Evolutionary conservation across 2,113 vertebrate genomes (phyloP).

Genomic region (Microcebus murinus): DNA sequence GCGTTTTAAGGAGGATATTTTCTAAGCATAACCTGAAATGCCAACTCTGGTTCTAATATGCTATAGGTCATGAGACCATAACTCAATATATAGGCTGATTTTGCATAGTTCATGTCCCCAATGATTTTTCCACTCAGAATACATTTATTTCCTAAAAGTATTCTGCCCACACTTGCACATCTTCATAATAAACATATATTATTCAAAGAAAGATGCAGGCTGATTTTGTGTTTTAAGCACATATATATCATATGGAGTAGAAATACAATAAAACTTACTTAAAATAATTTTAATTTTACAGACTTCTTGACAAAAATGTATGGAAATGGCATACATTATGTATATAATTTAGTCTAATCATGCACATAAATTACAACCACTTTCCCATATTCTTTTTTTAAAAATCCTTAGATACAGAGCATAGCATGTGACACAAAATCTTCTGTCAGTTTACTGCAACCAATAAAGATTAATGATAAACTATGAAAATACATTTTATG

Average conservation of each 20-base stretch:
- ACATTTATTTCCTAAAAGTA: neutral
- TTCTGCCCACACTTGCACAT: neutral
- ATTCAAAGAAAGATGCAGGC: neutral
- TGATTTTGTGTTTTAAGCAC: neutral
- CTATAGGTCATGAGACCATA: neutral
- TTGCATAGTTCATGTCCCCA: neutral
- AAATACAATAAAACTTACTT: neutral
- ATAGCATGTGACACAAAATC: neutral
- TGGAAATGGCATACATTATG: neutral
- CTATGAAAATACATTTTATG: constrained; percentile 18
- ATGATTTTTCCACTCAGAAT: neutral
- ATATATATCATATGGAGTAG: neutral
- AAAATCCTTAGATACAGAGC: neutral
- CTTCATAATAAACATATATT: constrained; percentile 33
- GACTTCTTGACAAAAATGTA: neutral
- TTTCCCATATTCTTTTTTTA: neutral
- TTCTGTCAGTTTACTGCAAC: constrained; percentile 5
- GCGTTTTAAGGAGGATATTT: constrained; percentile 22
- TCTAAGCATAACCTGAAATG: constrained; percentile 22
- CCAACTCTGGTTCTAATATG: neutral
- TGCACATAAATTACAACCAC: neutral
- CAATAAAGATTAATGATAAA: constrained; percentile 56
- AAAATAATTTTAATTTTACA: constrained; percentile 31
- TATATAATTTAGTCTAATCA: constrained; percentile 2
- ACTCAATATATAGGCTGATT: neutral